Conservation (phyloP, 2,113 vertebrate species). For the Dasyornis broadbenti region DNA sequence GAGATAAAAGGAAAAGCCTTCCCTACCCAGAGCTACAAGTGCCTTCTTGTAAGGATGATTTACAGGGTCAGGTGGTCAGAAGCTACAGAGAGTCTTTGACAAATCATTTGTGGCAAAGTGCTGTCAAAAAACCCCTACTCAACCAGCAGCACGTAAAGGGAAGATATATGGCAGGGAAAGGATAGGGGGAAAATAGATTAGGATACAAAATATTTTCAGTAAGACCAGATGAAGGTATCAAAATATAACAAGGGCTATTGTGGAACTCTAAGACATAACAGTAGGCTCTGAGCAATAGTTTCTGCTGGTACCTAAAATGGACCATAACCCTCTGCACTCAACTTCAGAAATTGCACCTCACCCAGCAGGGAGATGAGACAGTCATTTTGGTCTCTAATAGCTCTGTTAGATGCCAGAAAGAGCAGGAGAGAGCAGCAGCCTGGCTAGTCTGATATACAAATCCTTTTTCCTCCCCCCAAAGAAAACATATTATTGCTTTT, state of each 20-base stretch:
- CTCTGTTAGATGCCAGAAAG: background rate
- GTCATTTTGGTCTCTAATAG: background rate
- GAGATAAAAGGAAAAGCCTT: background rate
- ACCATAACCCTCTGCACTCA: background rate
- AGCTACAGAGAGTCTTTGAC: background rate
- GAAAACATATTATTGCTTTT: background rate
- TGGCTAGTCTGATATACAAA: background rate
- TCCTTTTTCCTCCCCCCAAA: background rate
- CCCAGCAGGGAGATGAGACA: background rate
- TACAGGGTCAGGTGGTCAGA: background rate
- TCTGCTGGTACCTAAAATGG: background rate
- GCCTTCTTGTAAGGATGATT: background rate
- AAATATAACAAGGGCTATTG: background rate
- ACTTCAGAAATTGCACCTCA: background rate
- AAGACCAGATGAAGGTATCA: background rate
- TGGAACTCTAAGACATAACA: background rate
- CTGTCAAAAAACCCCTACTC: background rate
- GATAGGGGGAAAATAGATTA: background rate
- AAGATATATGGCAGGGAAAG: background rate
- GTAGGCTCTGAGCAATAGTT: background rate
- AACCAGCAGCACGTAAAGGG: background rate
- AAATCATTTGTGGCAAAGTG: background rate
- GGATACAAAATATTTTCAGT: background rate
- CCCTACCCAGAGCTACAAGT: background rate
- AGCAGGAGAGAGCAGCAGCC: background rate